Conservation (phyloP, 37 sponge, comb jelly and placozoan genomes). For the Chondrilla cf. caribensis region DNA sequence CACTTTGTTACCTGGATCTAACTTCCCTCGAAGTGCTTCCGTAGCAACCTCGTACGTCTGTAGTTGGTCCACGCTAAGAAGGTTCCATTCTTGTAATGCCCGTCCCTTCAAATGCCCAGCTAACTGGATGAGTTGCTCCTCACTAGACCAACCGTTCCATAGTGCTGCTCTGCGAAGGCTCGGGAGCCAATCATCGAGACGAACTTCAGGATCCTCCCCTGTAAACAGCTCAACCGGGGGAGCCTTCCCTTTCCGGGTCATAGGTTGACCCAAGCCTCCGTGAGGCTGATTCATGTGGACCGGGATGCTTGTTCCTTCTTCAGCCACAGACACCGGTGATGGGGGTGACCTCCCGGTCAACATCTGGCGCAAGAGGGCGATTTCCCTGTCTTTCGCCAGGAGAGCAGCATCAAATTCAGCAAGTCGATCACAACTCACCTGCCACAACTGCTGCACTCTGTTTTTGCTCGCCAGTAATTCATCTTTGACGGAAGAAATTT, state of each 20-base stretch:
- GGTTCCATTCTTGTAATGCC: constrained; percentile 61
- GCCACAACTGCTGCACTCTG: background rate
- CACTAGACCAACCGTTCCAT: constrained; percentile 49
- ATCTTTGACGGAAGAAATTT: background rate
- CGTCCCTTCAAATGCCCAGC: constrained; percentile 51
- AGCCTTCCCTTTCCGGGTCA: background rate
- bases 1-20: constrained; percentile 28
- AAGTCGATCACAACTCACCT: constrained; percentile 11
- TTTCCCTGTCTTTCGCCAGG: background rate
- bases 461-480: background rate
- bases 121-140: constrained; percentile 50
- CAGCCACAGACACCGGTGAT: too few relatives aligned
- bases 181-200: constrained; percentile 51
- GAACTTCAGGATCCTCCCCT: constrained; percentile 44
- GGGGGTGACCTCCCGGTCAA: background rate
- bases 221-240: constrained; percentile 22
- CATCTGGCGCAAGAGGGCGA: background rate
- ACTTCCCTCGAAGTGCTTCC: constrained; percentile 4
- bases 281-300: too few relatives aligned
- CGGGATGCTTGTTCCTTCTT: too few relatives aligned
- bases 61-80: background rate
- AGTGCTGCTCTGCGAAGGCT: constrained; percentile 19
- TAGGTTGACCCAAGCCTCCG: too few relatives aligned
- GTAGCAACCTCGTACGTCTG: background rate
- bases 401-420: constrained; percentile 3